Percentiles rank a stretch among this genome's conserved stretches.
Evolutionary conservation across 2,797 vertebrate genomes (phyloP).

Genomic region (Sebastiscus tertius): DNA sequence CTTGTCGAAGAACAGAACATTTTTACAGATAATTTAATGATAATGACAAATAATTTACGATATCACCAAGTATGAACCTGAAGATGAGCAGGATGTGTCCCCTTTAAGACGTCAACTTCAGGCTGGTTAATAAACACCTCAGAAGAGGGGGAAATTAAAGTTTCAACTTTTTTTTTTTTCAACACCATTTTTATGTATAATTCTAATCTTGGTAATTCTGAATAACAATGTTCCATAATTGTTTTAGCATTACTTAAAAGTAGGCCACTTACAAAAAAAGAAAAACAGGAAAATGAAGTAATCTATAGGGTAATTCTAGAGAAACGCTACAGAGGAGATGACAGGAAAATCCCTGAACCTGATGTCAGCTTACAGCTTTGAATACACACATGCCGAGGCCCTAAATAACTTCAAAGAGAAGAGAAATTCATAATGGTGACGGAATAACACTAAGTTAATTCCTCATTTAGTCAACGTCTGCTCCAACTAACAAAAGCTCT

Average conservation of each 20-base stretch:
- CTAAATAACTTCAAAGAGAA: constrained; percentile 31
- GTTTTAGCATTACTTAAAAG: background rate
- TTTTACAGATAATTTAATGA: too few species aligned
- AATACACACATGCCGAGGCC: constrained; percentile 1
- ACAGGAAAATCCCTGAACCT: background rate
- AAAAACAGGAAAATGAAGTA: background rate
- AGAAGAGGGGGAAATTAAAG: background rate
- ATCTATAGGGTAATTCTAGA: background rate
- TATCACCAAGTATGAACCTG: too few species aligned
- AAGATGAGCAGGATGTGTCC: too few species aligned
- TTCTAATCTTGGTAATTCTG: background rate
- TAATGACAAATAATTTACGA: too few species aligned
- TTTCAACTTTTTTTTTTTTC: background rate
- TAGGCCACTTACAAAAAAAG: background rate
- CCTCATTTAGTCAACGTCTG: constrained; percentile 24
- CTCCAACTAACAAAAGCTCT: constrained; percentile 4
- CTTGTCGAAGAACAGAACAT: background rate
- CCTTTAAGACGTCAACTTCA: background rate
- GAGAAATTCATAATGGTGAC: background rate
- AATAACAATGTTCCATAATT: background rate
- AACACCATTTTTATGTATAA: background rate
- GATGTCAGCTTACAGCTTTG: constrained; percentile 7
- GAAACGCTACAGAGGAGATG: background rate
- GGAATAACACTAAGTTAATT: constrained; percentile 13
- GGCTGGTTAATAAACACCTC: background rate